Evolutionary conservation across 2,113 vertebrate species (phyloP).

Genomic region (Upupa epops): DNA sequence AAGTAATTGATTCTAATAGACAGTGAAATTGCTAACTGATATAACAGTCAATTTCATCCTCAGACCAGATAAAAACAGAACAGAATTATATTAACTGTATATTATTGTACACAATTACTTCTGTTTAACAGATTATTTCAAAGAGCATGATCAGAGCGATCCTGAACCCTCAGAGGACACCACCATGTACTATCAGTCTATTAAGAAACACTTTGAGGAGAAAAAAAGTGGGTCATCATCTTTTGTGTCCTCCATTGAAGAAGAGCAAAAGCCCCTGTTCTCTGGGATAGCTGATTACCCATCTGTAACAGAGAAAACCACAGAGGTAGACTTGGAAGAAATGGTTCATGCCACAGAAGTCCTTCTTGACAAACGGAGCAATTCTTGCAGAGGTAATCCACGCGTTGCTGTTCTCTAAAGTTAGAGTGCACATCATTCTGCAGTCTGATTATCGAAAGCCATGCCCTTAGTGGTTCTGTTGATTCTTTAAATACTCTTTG

Average conservation of each 20-base stretch:
- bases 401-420: not conserved
- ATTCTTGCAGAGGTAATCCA: slow-evolving; percentile 83
- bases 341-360: slow-evolving; percentile 71
- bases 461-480: not conserved
- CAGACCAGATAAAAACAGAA: not conserved
- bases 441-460: not conserved
- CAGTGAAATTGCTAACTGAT: not conserved
- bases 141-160: slow-evolving; percentile 71
- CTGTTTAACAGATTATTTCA: slow-evolving; percentile 71
- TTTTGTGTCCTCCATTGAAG: slow-evolving; percentile 79
- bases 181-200: slow-evolving; percentile 74
- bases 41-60: not conserved
- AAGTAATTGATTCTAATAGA: not conserved
- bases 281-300: slow-evolving; percentile 79
- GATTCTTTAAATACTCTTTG: not conserved
- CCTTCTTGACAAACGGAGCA: slow-evolving; percentile 72
- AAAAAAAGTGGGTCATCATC: slow-evolving; percentile 81
- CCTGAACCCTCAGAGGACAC: slow-evolving; percentile 68
- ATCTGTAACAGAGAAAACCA: slow-evolving; percentile 72
- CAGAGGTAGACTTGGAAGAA: slow-evolving; percentile 75
- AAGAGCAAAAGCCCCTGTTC: slow-evolving; percentile 87
- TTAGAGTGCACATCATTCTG: not conserved
- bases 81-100: not conserved
- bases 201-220: slow-evolving; percentile 82
- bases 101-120: slow-evolving; percentile 52